Evolutionary conservation across 2,113 vertebrate species (phyloP).

Genomic region (Triplophysa rosa): DNA sequence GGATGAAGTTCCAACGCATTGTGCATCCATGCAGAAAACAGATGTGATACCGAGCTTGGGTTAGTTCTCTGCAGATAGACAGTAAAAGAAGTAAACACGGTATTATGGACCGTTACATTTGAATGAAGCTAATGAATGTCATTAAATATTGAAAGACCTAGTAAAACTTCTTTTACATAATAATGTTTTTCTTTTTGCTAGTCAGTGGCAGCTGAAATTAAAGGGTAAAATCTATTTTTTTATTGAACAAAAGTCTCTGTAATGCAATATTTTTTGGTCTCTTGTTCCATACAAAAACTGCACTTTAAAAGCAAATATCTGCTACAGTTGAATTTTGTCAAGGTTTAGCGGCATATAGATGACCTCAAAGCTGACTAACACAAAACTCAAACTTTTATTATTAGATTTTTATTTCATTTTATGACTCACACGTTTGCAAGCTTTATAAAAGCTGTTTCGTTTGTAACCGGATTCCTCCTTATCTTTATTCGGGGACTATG

Average conservation of each 20-base stretch:
- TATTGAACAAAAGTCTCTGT: no score
- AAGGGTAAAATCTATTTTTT: no score
- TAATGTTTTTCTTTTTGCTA: neutral
- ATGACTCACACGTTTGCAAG: neutral
- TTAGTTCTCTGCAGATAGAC: neutral
- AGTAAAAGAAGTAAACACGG: no score
- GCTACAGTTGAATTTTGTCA: no score
- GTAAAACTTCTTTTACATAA: neutral
- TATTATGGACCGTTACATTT: no score
- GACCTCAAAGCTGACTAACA: no score
- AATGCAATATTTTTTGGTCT: no score
- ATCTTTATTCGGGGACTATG: slow-evolving; percentile 11
- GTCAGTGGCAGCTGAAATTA: no score
- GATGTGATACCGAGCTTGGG: neutral
- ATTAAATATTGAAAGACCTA: neutral
- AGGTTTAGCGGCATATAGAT: no score
- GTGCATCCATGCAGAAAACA: neutral
- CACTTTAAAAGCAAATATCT: no score
- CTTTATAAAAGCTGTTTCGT: neutral
- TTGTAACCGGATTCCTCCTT: slow-evolving; percentile 5
- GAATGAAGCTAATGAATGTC: neutral
- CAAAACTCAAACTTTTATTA: no score
- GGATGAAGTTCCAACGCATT: neutral
- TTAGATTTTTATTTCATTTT: neutral
- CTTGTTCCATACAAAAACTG: no score